A percentile compares a stretch with the other conserved stretches of the same genome.
Evolutionary conservation across 2,113 vertebrate species (phyloP).

Genomic region (Solenodon paradoxus): DNA sequence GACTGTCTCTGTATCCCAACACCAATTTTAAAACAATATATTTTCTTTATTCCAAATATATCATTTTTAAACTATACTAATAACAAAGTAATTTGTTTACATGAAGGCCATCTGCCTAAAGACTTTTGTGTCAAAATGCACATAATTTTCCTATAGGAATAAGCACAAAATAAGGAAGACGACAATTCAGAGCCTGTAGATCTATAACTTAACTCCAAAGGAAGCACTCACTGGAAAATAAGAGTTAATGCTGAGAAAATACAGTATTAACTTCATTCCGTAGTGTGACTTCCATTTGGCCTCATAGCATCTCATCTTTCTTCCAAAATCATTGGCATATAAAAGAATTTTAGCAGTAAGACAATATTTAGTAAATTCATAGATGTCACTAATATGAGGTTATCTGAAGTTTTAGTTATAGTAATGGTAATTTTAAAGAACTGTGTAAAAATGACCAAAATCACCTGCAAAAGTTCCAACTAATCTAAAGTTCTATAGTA

Average conservation of each 20-base stretch:
- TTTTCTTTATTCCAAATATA: background rate
- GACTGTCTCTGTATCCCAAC: background rate
- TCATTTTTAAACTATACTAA: slow-evolving; percentile 4
- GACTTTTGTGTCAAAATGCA: background rate
- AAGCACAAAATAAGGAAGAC: background rate
- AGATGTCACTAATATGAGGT: background rate
- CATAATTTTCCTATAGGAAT: background rate
- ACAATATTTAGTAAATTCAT: background rate
- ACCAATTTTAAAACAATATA: background rate
- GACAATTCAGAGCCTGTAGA: background rate
- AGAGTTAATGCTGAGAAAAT: background rate
- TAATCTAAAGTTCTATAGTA: background rate
- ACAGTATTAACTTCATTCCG: background rate
- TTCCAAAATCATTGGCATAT: background rate
- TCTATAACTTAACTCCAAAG: background rate
- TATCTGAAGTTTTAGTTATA: background rate
- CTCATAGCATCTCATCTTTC: background rate
- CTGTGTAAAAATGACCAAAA: background rate
- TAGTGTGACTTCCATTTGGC: background rate
- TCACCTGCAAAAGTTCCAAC: background rate
- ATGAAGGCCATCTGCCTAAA: background rate
- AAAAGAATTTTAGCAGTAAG: background rate
- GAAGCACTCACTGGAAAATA: background rate
- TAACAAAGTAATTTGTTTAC: background rate
- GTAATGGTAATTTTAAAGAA: slow-evolving; percentile 15